Evolutionary conservation across 2,113 vertebrate species (phyloP).

Genomic region (Tyrannus savana): DNA sequence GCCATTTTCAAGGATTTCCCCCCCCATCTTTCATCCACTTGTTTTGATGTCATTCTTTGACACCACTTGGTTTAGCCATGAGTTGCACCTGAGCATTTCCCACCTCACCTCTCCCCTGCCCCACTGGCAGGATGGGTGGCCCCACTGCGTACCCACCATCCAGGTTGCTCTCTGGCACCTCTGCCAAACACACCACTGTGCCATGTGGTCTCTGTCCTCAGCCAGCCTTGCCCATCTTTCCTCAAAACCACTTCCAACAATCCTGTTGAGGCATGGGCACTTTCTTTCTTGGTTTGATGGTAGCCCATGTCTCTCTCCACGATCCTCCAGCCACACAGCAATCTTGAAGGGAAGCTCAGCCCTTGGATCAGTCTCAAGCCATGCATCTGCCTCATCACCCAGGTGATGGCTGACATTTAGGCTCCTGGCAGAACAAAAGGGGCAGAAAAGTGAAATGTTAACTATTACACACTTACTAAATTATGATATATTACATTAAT

Average conservation of each 20-base stretch:
- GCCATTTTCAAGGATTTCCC: background rate
- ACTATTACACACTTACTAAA: background rate
- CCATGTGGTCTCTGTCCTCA: background rate
- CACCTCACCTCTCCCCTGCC: background rate
- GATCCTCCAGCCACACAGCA: background rate
- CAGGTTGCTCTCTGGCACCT: background rate
- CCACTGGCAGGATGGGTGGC: fast-evolving
- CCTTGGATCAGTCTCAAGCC: background rate
- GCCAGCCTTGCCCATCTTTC: background rate
- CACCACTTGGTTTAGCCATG: background rate
- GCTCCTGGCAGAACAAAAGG: background rate
- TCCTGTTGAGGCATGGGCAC: fast-evolving
- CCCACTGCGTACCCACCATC: background rate
- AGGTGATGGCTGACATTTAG: background rate
- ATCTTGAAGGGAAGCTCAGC: background rate
- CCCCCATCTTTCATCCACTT: background rate
- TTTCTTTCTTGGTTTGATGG: background rate
- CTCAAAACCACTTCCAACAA: background rate
- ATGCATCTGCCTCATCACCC: background rate
- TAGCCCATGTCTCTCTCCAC: background rate
- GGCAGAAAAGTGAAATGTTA: background rate
- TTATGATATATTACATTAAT: background rate
- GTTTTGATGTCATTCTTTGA: background rate
- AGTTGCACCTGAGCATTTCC: background rate
- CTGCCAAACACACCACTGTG: background rate